Base-by-base conservation (phyloP, 2,888 invertebrate species). In the Macrosiphum euphorbiae region DNA sequence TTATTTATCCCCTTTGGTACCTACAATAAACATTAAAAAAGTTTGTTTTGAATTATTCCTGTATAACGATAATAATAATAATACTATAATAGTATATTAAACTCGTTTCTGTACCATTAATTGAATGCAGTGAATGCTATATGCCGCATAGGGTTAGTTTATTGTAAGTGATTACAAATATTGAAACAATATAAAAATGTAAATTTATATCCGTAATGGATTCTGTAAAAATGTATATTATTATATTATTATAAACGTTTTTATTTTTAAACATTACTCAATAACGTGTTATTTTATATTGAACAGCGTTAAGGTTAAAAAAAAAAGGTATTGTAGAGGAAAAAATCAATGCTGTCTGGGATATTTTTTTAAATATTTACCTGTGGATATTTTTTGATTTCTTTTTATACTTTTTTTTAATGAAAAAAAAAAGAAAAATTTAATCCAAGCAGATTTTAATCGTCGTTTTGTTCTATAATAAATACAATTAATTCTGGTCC, bases 361-460 rank as follows among this genome's bases (percentile, higher is more conserved):
- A 85, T 91, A 91, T 85, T 84, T 55, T 90, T 84, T 52, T 85
- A 85, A 85, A 91, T 91, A 85, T 91, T 91, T 91, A 85, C 91
- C 91, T 84, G 44, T 5, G 16, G 41, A 20, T 85, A 52, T 3
- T 52, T 91, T 85, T 35, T 44, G 0, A 26, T 47, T 52, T 67
- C 35, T 90, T 47, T 44, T 90, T 44, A 28, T 16, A 55, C 16
- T 7, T 88, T 55, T 88, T 55, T 0, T 55, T 88, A 26, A 41
- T 35, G 55, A 41, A 26, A 41, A 41, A 88, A 88, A 58, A n/a
- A 26, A 52, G 24, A 35, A 20, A 35, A 35, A 35, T 35, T 78
- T 41, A 35, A 78, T 35, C 78, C 35, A 3, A 35, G 35, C 20
- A 78, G 35, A 78, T 78, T 78, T 78, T 7, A 78, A 78, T 26